Conservation (phyloP, 2,797 vertebrate genomes). For the Fistularia commersonii region DNA sequence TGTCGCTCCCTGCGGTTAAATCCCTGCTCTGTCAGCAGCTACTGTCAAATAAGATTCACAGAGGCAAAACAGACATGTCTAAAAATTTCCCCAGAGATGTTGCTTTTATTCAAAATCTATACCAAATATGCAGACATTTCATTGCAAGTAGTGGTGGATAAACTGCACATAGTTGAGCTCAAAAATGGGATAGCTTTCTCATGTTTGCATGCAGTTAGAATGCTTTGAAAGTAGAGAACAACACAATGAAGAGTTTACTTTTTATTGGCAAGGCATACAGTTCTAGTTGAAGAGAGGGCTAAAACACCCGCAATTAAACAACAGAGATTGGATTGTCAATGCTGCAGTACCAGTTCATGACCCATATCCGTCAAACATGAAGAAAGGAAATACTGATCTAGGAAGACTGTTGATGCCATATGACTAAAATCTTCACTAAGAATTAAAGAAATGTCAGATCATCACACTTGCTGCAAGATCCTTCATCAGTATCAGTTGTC, state of each 20-base stretch:
- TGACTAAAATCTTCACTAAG: slow-evolving; percentile 32
- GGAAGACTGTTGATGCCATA: slow-evolving; percentile 19
- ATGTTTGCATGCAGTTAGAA: too few species aligned
- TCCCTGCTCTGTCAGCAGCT: too few species aligned
- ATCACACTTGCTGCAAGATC: slow-evolving; percentile 25
- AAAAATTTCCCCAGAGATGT: too few species aligned
- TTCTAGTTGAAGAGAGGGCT: slow-evolving; percentile 61
- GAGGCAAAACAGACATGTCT: too few species aligned
- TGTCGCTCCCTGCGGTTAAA: too few species aligned
- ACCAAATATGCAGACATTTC: too few species aligned
- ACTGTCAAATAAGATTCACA: too few species aligned
- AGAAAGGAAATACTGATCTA: slow-evolving; percentile 38
- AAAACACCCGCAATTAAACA: slow-evolving; percentile 65
- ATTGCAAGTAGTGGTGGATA: too few species aligned
- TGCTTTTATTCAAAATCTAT: too few species aligned
- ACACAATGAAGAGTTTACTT: slow-evolving; percentile 52
- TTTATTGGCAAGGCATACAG: slow-evolving; percentile 75
- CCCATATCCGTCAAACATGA: slow-evolving; percentile 34
- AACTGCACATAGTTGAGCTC: too few species aligned
- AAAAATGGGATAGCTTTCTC: too few species aligned
- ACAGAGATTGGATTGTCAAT: slow-evolving; percentile 72
- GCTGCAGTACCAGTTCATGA: slow-evolving; percentile 51
- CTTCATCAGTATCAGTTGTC: slow-evolving; percentile 28
- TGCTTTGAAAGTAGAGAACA: slow-evolving; percentile 8
- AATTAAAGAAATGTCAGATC: slow-evolving; percentile 32